A percentile compares a stretch with the other conserved stretches of the same genome.
These are phyloP conservation scores for Tychaedon coryphoeus DNA, from an alignment of 2,113 vertebrate species.

Conservation along the genomic window DNA sequence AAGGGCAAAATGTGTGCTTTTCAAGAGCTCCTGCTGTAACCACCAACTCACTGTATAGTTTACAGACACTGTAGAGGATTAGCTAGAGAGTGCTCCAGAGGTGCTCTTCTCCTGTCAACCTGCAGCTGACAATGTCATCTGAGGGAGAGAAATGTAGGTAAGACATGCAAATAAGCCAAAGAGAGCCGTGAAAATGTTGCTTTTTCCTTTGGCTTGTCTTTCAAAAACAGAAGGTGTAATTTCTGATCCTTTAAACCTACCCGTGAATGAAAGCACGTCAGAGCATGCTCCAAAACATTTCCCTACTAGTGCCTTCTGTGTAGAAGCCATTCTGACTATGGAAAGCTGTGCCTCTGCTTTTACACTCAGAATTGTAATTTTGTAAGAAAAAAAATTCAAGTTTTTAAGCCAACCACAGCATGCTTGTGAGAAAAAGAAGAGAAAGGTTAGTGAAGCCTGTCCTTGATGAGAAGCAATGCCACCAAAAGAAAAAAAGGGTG, in stretches of 20 bases:
- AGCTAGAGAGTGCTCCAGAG: slow-evolving; percentile 17
- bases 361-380: not conserved
- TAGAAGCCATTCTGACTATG: not conserved
- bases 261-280: not conserved
- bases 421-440: slow-evolving; percentile 1
- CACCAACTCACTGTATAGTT: not conserved
- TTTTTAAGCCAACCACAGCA: not conserved
- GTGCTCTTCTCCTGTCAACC: slow-evolving; percentile 52
- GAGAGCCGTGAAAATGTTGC: not conserved
- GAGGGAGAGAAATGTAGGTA: slow-evolving; percentile 2
- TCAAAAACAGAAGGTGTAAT: not conserved
- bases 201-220: slow-evolving; percentile 4
- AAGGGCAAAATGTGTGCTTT: not conserved
- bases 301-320: not conserved
- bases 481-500: not conserved
- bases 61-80: slow-evolving; percentile 35
- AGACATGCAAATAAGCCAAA: slow-evolving; percentile 31
- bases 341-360: not conserved
- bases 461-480: not conserved
- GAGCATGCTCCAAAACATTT: not conserved
- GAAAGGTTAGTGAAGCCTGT: not conserved
- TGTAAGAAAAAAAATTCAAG: not conserved
- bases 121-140: slow-evolving; percentile 19
- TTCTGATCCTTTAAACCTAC: slow-evolving; percentile 13
- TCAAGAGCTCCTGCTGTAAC: not conserved